Evolutionary conservation across 2,113 vertebrate genomes (phyloP), one percentile per base, ranked within the genome.

Genomic region (Carassius gibelio): DNA sequence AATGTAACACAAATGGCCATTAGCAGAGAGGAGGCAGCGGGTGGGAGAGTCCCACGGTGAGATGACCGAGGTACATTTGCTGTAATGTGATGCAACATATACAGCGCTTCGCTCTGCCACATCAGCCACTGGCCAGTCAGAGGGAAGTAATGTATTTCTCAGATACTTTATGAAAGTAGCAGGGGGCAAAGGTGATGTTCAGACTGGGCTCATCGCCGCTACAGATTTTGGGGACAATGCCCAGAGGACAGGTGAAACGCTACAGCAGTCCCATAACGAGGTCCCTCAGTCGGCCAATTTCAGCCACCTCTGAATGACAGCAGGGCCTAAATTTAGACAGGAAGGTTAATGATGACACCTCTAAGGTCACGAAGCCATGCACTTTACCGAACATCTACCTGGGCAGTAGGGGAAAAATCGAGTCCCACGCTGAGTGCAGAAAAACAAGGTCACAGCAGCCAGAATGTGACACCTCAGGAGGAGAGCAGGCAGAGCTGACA

Each of bases 381-480:
- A 42, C 82, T 21, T 14, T 75, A 75, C 71, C 23, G 42, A 75
- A 26, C 45, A 9, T 78, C 85, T 85, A 85, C 88, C 82, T 88
- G 88, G 82, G 79, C 79, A 75, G 64, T 72, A 82, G 76, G 34
- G 36, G 59, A 69, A 86, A 84, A 82, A 81, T 84, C 48, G 66
- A 87, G 83, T 75, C 78, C 50, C 61, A 71, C 5, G 61, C 69
- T 83, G 81, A 38, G 85, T 81, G 69, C 68, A 72, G 83, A 52
- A 86, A 90, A 93, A 94, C 93, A 94, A 94, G 93, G 93, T 94
- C 93, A 94, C 86, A 87, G 87, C 88, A 91, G 89, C 85, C 87
- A 74, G 81, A 89, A 87, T 66, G 83, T 77, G 77, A 88, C 89
- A 90, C 89, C 83, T 90, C 82, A 75, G 81, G 86, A 87, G 81